A percentile compares a stretch with the other conserved stretches of the same genome.
Evolutionary conservation across 2,888 invertebrate genomes (phyloP).

Genomic region (Agrochola circellaris): DNA sequence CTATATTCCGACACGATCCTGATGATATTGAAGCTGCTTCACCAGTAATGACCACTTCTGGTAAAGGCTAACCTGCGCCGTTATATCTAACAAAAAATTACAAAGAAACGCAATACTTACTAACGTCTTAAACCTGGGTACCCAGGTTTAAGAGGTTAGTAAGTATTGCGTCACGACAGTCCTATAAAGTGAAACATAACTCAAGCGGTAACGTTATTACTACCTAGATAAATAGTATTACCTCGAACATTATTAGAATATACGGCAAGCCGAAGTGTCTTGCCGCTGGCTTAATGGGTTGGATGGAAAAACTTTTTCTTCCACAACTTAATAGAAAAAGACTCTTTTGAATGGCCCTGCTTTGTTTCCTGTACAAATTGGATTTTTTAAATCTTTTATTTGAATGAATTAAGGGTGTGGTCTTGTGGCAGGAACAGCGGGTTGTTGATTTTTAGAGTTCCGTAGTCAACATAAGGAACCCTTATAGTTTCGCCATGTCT

Average conservation of each 20-base stretch:
- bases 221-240: conserved; percentile 49
- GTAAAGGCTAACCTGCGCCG: neutral
- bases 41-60: too few relatives aligned
- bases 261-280: conserved; percentile 57
- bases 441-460: neutral
- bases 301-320: conserved; percentile 75
- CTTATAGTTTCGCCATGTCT: too few relatives aligned
- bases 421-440: conserved; percentile 17
- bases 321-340: conserved; percentile 74
- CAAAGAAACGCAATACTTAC: neutral
- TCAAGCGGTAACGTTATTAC: conserved; percentile 32
- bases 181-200: conserved; percentile 8
- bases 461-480: too few relatives aligned
- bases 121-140: neutral
- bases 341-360: conserved; percentile 66
- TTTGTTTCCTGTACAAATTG: conserved; percentile 76
- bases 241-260: conserved; percentile 57
- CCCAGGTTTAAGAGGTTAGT: too few relatives aligned
- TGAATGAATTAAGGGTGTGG: conserved; percentile 70
- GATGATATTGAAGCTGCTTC: neutral
- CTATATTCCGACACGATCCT: neutral
- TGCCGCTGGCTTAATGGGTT: conserved; percentile 68
- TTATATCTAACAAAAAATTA: neutral
- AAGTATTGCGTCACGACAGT: too few relatives aligned
- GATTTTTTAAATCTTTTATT: conserved; percentile 68